Evolutionary conservation across 2,797 vertebrate species (phyloP).

Genomic region (Dendrocincla fuliginosa): DNA sequence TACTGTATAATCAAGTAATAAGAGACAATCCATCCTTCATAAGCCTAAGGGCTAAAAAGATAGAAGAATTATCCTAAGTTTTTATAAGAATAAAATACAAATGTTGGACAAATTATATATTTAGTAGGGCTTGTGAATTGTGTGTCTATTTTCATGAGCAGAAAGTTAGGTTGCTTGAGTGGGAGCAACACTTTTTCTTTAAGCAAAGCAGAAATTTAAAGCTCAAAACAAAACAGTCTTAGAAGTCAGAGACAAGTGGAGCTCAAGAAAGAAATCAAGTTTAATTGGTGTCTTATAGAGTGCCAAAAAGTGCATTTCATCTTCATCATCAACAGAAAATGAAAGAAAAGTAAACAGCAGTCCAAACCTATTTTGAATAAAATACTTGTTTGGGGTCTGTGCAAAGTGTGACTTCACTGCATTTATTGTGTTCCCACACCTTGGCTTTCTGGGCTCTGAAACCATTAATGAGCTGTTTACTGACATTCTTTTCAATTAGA

Average conservation of each 20-base stretch:
- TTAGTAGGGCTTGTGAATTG: not conserved
- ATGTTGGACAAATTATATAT: not conserved
- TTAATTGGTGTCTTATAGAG: slow-evolving; percentile 39
- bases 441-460: not conserved
- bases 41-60: not conserved
- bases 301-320: slow-evolving; percentile 33
- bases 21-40: not conserved
- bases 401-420: not conserved
- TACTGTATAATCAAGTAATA: not conserved
- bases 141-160: not conserved
- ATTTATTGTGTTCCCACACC: not conserved
- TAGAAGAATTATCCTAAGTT: not conserved
- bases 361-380: slow-evolving; percentile 10
- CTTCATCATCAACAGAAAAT: slow-evolving; percentile 27
- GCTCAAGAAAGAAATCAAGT: slow-evolving; percentile 26
- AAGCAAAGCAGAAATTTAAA: slow-evolving; percentile 13
- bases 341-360: not conserved
- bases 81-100: not conserved
- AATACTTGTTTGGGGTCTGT: not conserved
- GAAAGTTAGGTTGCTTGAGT: not conserved
- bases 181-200: not conserved
- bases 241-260: slow-evolving; percentile 33
- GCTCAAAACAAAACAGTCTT: not conserved
- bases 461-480: slow-evolving; percentile 31
- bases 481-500: slow-evolving; percentile 27